Evolutionary conservation across 1,140 invertebrate genomes (phyloP), one percentile per base, ranked within the genome.

Genomic region (Lordiphosa mommai): DNA sequence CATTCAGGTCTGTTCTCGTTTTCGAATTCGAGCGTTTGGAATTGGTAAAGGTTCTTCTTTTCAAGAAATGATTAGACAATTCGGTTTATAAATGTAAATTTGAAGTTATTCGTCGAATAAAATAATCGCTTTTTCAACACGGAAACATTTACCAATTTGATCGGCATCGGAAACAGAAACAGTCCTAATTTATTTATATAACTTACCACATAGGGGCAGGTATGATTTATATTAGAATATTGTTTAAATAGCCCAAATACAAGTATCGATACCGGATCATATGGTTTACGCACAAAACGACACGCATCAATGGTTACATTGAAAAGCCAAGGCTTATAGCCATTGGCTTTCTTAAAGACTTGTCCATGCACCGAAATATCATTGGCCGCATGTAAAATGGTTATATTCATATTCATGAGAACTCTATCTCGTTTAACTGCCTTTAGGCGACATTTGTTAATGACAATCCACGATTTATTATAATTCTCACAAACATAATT

Each of bases 151-250:
- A n/a, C n/a, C n/a, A n/a, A n/a, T n/a, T n/a, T n/a, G n/a, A n/a
- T n/a, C n/a, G n/a, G n/a, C n/a, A n/a, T n/a, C n/a, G n/a, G n/a
- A n/a, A n/a, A n/a, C n/a, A n/a, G n/a, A n/a, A n/a, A n/a, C n/a
- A n/a, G n/a, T n/a, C n/a, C n/a, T n/a, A n/a, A n/a, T n/a, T n/a
- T n/a, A n/a, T 7, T 5, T 1, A 30, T 10, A 9, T 47, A 6
- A 0, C 4, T 32, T 17, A 47, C 44, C 44, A 9, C 14, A 47
- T 33, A 47, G 13, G 44, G 44, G 6, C 44, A 47, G 0, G 29
- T 3, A 17, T 47, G 44, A 47, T 33, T 47, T 8, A 47, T 14
- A 13, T 30, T 47, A 10, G 44, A 47, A 10, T 14, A 47, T 3
- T 47, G 20, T 17, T 32, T 8, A 16, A 47, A 16, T 17, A 30